A percentile compares a stretch with the other conserved stretches of the same genome.
phyloP scores from a whole-genome alignment of 2,888 invertebrate species.

The Hirtodrosophila alboralis region DNA sequence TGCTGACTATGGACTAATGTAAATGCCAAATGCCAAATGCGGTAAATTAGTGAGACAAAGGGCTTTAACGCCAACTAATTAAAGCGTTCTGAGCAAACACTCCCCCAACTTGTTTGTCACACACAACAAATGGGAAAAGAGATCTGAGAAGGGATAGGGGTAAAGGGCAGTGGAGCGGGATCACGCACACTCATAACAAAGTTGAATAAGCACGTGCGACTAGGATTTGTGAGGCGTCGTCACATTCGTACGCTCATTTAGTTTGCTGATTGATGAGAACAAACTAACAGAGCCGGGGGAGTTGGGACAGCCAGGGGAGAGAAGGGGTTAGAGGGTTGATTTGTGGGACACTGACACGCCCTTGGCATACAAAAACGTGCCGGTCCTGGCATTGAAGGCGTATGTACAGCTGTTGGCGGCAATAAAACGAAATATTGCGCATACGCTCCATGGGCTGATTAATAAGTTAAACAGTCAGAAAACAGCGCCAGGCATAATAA shows the following conservation, averaged over 20 bases:
- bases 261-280: constrained; percentile 60
- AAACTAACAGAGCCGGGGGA: not conserved
- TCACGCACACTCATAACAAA: constrained; percentile 11
- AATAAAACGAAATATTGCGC: constrained; percentile 27
- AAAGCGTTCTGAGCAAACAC: constrained; percentile 66
- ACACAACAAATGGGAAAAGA: constrained; percentile 5
- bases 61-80: constrained; percentile 58
- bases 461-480: constrained; percentile 12
- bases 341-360: constrained; percentile 14
- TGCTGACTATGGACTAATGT: constrained; percentile 21
- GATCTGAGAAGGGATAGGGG: not conserved
- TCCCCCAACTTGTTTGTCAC: constrained; percentile 8
- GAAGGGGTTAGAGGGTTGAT: not conserved
- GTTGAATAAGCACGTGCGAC: constrained; percentile 60
- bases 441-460: constrained; percentile 36
- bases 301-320: not conserved
- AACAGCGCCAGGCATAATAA: not conserved
- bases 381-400: not conserved
- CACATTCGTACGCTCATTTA: constrained; percentile 56
- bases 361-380: constrained; percentile 31
- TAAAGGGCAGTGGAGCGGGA: not conserved
- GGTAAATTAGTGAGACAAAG: constrained; percentile 75
- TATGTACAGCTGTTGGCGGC: constrained; percentile 3
- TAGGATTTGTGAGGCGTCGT: constrained; percentile 61
- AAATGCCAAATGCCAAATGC: constrained; percentile 47